These are phyloP conservation scores for Meriones unguiculatus DNA, from an alignment of 2,113 vertebrate species.

Conservation along the genomic window DNA sequence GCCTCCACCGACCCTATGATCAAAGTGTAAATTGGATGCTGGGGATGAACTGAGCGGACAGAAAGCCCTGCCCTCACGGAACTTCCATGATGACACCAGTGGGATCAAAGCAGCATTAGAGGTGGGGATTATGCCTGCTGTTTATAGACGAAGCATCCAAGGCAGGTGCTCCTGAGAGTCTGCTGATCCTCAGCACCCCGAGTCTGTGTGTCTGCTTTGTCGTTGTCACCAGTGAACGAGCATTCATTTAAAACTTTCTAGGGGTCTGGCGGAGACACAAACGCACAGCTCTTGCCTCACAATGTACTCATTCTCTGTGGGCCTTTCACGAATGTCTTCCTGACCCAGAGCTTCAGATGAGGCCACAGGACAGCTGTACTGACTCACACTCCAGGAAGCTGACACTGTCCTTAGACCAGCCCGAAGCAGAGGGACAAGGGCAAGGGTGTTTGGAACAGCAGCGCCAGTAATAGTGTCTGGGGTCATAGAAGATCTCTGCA, in stretches of 20 bases:
- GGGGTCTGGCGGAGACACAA: neutral
- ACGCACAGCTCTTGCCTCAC: fast-evolving
- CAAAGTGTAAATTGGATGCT: neutral
- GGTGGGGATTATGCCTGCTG: neutral
- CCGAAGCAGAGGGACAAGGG: neutral
- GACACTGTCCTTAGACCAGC: neutral
- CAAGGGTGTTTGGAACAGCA: neutral
- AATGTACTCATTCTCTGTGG: neutral
- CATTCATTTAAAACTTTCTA: neutral
- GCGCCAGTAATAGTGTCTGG: neutral
- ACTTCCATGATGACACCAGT: neutral
- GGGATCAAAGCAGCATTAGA: neutral
- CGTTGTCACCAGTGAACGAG: neutral
- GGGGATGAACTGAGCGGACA: neutral
- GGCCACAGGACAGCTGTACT: neutral
- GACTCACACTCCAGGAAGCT: neutral
- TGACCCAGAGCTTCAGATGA: neutral
- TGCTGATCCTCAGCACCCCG: neutral
- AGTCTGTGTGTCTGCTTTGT: neutral
- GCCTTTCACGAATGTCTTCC: neutral
- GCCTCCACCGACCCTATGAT: neutral
- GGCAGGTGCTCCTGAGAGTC: neutral
- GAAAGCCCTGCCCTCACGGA: neutral
- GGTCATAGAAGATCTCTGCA: neutral
- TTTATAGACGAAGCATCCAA: neutral